Evolutionary conservation across 1,140 invertebrate genomes (phyloP).

Genomic region (Bombus cullumanus): DNA sequence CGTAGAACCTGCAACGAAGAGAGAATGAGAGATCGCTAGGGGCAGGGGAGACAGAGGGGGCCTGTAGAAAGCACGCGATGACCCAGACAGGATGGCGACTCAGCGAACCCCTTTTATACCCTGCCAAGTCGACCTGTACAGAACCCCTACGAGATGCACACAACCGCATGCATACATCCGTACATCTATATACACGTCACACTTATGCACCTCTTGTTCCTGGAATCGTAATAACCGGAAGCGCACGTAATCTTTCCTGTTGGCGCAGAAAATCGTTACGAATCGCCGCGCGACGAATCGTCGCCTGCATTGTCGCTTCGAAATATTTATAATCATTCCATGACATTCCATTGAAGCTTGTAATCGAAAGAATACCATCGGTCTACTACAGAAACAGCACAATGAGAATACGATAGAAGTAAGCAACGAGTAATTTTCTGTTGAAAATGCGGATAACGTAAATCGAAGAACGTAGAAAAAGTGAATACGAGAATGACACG

Average conservation of each 20-base stretch:
- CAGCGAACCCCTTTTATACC: conserved; percentile 55
- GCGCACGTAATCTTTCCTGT: conserved; percentile 21
- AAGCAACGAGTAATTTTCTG: neutral
- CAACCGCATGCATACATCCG: neutral
- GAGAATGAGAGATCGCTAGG: conserved; percentile 3
- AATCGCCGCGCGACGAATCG: neutral
- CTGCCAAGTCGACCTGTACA: conserved; percentile 63
- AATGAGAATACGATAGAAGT: neutral
- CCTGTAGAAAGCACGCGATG: conserved; percentile 68
- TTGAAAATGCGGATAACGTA: neutral
- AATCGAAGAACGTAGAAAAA: neutral
- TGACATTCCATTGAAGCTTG: neutral
- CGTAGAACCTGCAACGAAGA: conserved; percentile 51
- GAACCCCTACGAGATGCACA: conserved; percentile 48
- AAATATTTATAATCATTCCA: conserved; percentile 26
- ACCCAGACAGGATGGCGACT: conserved; percentile 70
- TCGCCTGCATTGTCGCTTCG: neutral
- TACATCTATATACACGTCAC: conserved; percentile 16
- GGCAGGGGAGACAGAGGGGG: neutral
- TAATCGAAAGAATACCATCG: neutral
- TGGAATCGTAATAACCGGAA: conserved; percentile 54
- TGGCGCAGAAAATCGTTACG: conserved; percentile 48
- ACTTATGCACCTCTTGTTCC: conserved; percentile 48
- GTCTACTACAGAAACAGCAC: neutral
- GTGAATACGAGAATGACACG: neutral